Conservation (phyloP, 1,140 invertebrate species). For the Hycleus phaleratus region DNA sequence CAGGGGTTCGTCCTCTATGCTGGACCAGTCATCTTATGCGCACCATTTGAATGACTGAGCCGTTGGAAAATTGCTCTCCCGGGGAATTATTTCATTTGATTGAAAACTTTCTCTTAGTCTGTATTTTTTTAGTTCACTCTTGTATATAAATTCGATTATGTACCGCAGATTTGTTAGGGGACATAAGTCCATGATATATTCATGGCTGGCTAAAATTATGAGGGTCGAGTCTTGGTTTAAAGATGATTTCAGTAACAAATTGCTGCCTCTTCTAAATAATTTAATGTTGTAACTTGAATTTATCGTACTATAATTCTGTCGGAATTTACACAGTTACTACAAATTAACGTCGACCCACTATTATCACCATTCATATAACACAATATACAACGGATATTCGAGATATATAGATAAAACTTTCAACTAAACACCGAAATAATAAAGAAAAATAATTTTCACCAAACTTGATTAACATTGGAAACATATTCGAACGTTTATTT, state of each 20-base stretch:
- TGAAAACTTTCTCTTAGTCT: conserved; percentile 39
- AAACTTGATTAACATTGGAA: too few species aligned
- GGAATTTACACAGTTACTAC: conserved; percentile 9
- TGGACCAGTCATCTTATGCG: conserved; percentile 32
- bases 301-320: conserved; percentile 17
- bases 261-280: conserved; percentile 29
- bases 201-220: conserved; percentile 29
- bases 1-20: conserved; percentile 27
- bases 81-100: conserved; percentile 42
- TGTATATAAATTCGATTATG: conserved; percentile 51
- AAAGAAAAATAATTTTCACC: too few species aligned
- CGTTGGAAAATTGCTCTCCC: conserved; percentile 37
- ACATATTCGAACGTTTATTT: too few species aligned
- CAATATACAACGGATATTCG: too few species aligned
- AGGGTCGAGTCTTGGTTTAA: conserved; percentile 30
- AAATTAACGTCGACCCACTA: conserved; percentile 10
- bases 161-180: conserved; percentile 33
- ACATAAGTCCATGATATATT: conserved; percentile 29
- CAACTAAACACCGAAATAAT: too few species aligned
- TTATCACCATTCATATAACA: background rate
- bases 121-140: conserved; percentile 36
- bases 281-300: conserved; percentile 30
- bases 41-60: conserved; percentile 36
- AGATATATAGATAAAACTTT: too few species aligned
- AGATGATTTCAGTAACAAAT: conserved; percentile 33